Evolutionary conservation across 2,888 invertebrate species (phyloP), one percentile per base, ranked within the genome.

Genomic region (Nemotelus nigrinus): DNA sequence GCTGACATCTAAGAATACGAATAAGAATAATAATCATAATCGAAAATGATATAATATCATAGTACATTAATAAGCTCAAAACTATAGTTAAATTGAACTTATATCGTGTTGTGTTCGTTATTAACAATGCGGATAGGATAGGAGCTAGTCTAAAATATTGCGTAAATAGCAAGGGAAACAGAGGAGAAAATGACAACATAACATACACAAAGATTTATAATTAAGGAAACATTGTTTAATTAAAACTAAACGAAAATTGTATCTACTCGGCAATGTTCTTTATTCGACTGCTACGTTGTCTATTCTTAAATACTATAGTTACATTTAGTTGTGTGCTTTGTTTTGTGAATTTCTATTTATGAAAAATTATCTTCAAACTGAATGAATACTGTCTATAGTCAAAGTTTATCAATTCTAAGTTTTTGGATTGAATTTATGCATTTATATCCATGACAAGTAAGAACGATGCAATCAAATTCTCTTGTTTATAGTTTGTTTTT

Each of bases 201-300:
- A 57, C 10, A 57, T 7, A 6, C 6, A 50, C 53, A 7, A 7
- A 50, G 10, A 10, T 10, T 7, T 50, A 50, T 50, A 7, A 10
- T 57, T n/a, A 10, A 57, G 3, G 57, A 57, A 4, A 57, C 10
- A 50, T 6, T 25, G 25, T 25, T 25, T 25, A 10, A 57, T 57
- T n/a, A 10, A 57, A 5, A 57, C 10, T 57, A 57, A 57, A n/a
- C 25, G 57, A 10, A 57, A n/a, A n/a, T 57, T 41, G 47, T 43
- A 70, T 55, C 55, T 53, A 53, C 45, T 39, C 70, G 70, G 44
- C 53, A 70, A 70, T 55, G 70, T 70, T 70, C 43, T n/a, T 48
- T 48, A 47, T 43, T 55, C 43, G 47, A 43, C 53, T 55, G n/a
- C n/a, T 48, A 25, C 25, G 25, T 67, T 25, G 25, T 67, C 50